A percentile compares a stretch with the other conserved stretches of the same genome.
These are phyloP conservation scores for Potorous gilbertii DNA, from an alignment of 2,797 vertebrate genomes.

Conservation along the genomic window DNA sequence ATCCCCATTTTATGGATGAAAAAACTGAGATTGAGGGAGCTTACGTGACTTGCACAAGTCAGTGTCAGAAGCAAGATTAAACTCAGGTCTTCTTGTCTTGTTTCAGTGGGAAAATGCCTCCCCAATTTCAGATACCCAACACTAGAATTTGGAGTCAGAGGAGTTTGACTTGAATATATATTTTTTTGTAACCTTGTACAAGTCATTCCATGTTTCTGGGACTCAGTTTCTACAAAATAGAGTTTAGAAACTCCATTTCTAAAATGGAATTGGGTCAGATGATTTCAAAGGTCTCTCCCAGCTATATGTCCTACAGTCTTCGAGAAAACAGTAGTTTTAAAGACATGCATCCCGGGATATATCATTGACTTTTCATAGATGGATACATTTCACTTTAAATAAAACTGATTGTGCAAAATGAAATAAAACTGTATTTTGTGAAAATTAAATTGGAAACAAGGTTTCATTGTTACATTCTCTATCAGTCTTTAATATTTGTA, in stretches of 20 bases:
- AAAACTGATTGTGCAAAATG: constrained; percentile 29
- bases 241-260: background rate
- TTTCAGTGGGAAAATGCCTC: background rate
- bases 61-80: background rate
- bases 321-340: background rate
- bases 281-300: background rate
- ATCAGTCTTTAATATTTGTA: constrained; percentile 52
- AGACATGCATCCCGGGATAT: constrained; percentile 4
- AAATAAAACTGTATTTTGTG: constrained; percentile 48
- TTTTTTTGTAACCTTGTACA: background rate
- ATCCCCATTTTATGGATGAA: background rate
- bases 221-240: background rate
- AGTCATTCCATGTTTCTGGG: background rate
- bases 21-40: background rate
- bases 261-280: background rate
- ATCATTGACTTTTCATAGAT: constrained; percentile 28
- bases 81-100: background rate
- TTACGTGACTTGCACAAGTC: background rate
- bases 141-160: background rate
- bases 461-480: constrained; percentile 57
- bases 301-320: background rate
- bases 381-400: constrained; percentile 23
- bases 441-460: constrained; percentile 62
- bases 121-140: background rate
- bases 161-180: background rate